Percentiles rank a stretch among this genome's conserved stretches.
phyloP scores from a whole-genome alignment of 2,888 invertebrate genomes.

The Scelioninae gen. 1 region DNA sequence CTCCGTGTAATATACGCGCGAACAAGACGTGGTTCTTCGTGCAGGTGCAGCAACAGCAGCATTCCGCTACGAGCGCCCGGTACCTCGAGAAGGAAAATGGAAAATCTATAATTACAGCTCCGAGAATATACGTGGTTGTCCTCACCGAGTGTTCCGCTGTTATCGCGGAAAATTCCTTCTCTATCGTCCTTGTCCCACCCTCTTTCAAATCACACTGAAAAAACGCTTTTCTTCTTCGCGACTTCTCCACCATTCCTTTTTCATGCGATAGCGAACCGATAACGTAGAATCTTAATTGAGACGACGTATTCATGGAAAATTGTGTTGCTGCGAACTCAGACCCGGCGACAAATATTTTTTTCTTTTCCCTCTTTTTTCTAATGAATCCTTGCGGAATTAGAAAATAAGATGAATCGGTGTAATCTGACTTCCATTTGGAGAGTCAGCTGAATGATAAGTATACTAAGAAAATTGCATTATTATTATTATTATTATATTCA shows the following conservation, averaged over 20 bases:
- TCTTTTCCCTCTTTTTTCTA: conserved; percentile 10
- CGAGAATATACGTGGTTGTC: conserved; percentile 70
- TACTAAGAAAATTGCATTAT: background rate
- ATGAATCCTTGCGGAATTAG: conserved; percentile 32
- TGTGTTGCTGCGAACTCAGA: conserved; percentile 53
- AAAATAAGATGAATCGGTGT: conserved; percentile 36
- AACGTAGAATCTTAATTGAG: conserved; percentile 75
- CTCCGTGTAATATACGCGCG: conserved; percentile 61
- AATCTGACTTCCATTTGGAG: conserved; percentile 27
- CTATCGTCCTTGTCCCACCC: conserved; percentile 39
- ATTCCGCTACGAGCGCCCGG: conserved; percentile 58
- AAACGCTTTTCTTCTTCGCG: conserved; percentile 46
- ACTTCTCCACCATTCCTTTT: conserved; percentile 27
- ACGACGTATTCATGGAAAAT: conserved; percentile 72
- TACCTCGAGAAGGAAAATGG: conserved; percentile 72
- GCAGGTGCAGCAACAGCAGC: conserved; percentile 68
- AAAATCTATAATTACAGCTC: conserved; percentile 75
- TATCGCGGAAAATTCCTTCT: conserved; percentile 64
- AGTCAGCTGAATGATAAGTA: conserved; percentile 17
- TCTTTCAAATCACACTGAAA: conserved; percentile 42
- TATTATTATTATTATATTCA: background rate
- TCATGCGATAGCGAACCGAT: conserved; percentile 62
- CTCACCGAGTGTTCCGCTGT: conserved; percentile 63
- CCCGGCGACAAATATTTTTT: conserved; percentile 26
- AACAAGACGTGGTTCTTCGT: conserved; percentile 53